Evolutionary conservation across 2,888 invertebrate genomes (phyloP), one percentile per base, ranked within the genome.

Genomic region (Tinea trinotella): DNA sequence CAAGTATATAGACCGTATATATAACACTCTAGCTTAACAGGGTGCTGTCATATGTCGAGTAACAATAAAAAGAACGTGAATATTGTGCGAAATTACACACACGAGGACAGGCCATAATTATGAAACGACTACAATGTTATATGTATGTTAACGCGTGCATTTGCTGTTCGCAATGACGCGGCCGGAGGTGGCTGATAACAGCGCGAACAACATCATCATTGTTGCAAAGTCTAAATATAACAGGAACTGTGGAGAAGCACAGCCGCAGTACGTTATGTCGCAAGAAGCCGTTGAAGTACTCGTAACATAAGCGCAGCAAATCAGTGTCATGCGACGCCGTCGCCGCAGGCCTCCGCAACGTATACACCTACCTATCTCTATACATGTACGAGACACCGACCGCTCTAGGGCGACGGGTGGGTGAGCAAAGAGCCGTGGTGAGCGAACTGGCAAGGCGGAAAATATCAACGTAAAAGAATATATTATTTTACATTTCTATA

Each of bases 251-350:
- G 17, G 19, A 48, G 19, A 20, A 48, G 17, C 48, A 4, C 19
- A 48, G 24, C 10, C 30, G 30, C 30, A 12, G 15, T 30, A 52
- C 35, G 52, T 52, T 3, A 17, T 53, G 46, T 76, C 74, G 79
- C 71, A 82, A 83, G 84, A 84, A 84, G 84, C 84, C 84, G 76
- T 84, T 80, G 80, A 84, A 83, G 80, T n/a, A n/a, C n/a, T n/a
- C n/a, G n/a, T 81, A 82, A 78, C 79, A 73, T 80, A 79, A 81
- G 82, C 79, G 18, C 80, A 82, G 84, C 76, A 81, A 80, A 81
- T 80, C 79, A 83, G 81, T 83, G 83, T 73, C 82, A 79, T 69
- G 68, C 76, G 76, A 70, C 76, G 76, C 64, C 74, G 75, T 63
- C 72, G 74, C 67, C 70, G 68, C 68, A 66, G 67, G 68, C 49